Conservation (phyloP, 1,140 invertebrate species). For the Globodera rostochiensis region DNA sequence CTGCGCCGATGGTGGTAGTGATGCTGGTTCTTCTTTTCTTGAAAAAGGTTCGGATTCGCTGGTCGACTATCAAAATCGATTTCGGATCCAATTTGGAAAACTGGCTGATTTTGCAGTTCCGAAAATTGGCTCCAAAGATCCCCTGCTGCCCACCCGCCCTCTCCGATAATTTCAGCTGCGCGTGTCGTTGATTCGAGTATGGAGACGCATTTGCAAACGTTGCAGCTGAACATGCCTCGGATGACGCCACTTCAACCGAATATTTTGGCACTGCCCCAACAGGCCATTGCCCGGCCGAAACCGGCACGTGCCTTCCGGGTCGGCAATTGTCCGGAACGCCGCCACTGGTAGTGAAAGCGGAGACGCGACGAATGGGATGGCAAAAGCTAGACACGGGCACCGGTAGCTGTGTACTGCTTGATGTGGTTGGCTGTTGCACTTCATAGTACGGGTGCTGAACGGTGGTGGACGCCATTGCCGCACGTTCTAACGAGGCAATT, state of each 20-base stretch:
- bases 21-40: neutral
- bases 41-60: neutral
- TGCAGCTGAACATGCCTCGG: neutral
- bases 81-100: too few species aligned
- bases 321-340: neutral
- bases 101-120: too few species aligned
- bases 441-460: neutral
- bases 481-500: slow-evolving; percentile 48
- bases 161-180: neutral
- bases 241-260: neutral
- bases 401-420: slow-evolving; percentile 11
- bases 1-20: neutral
- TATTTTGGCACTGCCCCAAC: neutral
- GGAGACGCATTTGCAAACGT: neutral
- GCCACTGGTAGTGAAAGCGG: slow-evolving; percentile 10
- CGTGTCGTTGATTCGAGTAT: neutral
- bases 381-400: slow-evolving; percentile 8
- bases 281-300: neutral
- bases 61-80: too few species aligned
- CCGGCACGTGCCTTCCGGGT: neutral
- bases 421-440: neutral
- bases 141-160: neutral
- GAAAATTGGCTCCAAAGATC: too few species aligned
- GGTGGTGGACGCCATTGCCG: slow-evolving; percentile 30
- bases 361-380: slow-evolving; percentile 20